Evolutionary conservation across 1,140 invertebrate genomes (phyloP).

Genomic region (Drosophila jambulina): DNA sequence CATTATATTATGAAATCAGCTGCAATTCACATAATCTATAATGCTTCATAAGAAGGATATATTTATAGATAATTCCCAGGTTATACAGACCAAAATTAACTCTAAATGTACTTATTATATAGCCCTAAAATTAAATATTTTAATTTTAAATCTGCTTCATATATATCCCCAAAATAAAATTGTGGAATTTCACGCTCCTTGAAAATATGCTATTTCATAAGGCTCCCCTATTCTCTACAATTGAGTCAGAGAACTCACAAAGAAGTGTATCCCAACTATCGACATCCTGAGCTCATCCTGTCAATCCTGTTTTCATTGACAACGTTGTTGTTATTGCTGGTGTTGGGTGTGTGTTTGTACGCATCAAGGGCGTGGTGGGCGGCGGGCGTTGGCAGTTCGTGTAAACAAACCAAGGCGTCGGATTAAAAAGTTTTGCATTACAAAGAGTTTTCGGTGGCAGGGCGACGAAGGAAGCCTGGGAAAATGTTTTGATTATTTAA

Average conservation of each 20-base stretch:
- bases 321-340: conserved; percentile 46
- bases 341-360: conserved; percentile 9
- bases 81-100: neutral
- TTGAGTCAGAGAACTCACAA: neutral
- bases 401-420: conserved; percentile 79
- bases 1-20: neutral
- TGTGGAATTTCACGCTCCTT: neutral
- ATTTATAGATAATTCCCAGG: neutral
- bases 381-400: conserved; percentile 54
- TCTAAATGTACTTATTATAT: neutral
- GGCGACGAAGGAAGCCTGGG: conserved; percentile 45
- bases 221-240: neutral
- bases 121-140: neutral
- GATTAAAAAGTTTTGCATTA: conserved; percentile 77
- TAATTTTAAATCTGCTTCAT: too few relatives aligned
- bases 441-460: conserved; percentile 52
- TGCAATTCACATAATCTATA: too few relatives aligned
- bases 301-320: conserved; percentile 41
- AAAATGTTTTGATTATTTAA: conserved; percentile 77
- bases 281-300: conserved; percentile 17
- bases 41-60: too few relatives aligned
- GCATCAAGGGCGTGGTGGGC: conserved; percentile 15
- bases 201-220: neutral
- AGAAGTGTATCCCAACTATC: conserved; percentile 15
- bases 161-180: too few relatives aligned